Evolutionary conservation across 2,113 vertebrate species (phyloP).

Genomic region (Eurypyga helias): DNA sequence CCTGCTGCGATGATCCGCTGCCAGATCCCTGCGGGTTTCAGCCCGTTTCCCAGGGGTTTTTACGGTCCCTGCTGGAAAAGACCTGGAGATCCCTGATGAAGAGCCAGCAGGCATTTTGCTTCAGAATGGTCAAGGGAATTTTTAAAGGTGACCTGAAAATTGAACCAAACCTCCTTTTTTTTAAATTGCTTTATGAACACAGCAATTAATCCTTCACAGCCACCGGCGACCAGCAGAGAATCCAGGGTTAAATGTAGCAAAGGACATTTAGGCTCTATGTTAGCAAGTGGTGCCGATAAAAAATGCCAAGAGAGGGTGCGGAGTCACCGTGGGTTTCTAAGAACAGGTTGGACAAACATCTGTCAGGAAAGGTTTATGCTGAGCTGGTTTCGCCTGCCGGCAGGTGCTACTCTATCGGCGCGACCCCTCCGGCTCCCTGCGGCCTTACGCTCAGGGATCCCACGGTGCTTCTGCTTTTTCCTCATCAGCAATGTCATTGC

Average conservation of each 20-base stretch:
- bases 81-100: neutral
- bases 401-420: neutral
- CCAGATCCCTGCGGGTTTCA: neutral
- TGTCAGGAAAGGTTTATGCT: neutral
- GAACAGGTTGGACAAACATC: neutral
- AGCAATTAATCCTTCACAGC: neutral
- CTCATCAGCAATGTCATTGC: neutral
- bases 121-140: rapidly evolving
- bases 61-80: neutral
- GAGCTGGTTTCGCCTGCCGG: neutral
- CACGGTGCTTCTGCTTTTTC: neutral
- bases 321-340: neutral
- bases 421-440: neutral
- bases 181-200: neutral
- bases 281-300: neutral
- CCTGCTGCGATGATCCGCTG: rapidly evolving
- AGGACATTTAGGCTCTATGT: neutral
- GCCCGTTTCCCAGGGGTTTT: neutral
- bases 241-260: rapidly evolving
- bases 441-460: neutral
- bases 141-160: neutral
- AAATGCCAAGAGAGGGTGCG: neutral
- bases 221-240: neutral
- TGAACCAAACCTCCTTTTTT: rapidly evolving
- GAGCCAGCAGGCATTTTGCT: neutral